Evolutionary conservation across 1,140 invertebrate genomes (phyloP).

Genomic region (Pseudomyrmex flavicornis): DNA sequence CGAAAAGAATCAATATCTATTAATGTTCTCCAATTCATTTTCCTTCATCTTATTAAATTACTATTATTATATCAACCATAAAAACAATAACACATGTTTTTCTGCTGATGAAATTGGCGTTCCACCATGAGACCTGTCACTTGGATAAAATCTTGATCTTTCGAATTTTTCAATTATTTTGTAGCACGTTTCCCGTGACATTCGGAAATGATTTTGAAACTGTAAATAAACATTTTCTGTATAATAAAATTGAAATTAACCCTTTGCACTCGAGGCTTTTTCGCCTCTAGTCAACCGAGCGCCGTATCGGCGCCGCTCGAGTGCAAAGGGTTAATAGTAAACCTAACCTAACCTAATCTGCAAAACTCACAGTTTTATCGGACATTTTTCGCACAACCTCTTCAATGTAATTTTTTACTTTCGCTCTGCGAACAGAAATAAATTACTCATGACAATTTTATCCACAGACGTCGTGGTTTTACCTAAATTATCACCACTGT

Average conservation of each 20-base stretch:
- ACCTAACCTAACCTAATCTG: neutral
- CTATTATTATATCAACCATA: constrained; percentile 3
- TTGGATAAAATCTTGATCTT: neutral
- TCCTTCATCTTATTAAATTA: neutral
- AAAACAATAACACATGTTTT: constrained; percentile 12
- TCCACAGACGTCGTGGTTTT: too few species aligned
- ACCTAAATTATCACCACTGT: too few species aligned
- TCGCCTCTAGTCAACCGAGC: too few species aligned
- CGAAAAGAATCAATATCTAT: neutral
- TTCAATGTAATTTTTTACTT: neutral
- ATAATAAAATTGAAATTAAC: neutral
- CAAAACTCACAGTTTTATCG: neutral
- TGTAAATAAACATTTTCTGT: neutral
- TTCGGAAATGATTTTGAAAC: neutral
- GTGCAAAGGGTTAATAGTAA: neutral
- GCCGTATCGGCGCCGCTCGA: too few species aligned
- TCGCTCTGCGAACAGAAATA: neutral
- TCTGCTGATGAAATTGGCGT: neutral
- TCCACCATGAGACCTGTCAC: neutral
- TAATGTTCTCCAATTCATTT: neutral
- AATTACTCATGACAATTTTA: neutral
- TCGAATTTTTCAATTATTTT: neutral
- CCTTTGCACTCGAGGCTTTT: too few species aligned
- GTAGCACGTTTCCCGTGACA: neutral
- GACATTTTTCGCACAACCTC: neutral